These are phyloP conservation scores for Agriopis marginaria DNA, from an alignment of 2,888 invertebrate genomes.

Conservation along the genomic window DNA sequence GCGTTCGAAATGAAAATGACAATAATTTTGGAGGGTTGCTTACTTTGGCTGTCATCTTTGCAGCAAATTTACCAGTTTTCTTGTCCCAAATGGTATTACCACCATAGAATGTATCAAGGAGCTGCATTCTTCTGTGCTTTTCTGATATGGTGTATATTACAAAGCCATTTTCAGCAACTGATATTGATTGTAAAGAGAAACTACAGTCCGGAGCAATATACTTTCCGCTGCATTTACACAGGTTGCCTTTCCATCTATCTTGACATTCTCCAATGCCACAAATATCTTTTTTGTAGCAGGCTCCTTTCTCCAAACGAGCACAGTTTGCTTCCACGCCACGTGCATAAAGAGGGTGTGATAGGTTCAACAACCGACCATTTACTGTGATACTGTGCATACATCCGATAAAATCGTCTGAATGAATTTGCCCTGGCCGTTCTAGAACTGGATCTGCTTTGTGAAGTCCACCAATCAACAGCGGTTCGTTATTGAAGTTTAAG, in stretches of 20 bases:
- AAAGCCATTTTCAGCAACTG: constrained; percentile 91
- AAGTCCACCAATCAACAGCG: constrained; percentile 94
- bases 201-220: constrained; percentile 93
- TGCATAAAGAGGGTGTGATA: constrained; percentile 91
- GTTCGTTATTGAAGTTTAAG: constrained; percentile 96
- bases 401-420: constrained; percentile 96
- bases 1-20: constrained; percentile 93
- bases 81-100: constrained; percentile 90
- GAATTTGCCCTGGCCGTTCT: constrained; percentile 95
- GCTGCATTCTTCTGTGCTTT: constrained; percentile 94
- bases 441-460: constrained; percentile 94
- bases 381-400: constrained; percentile 96
- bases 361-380: constrained; percentile 93
- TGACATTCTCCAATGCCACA: constrained; percentile 90
- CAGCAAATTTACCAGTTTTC: constrained; percentile 59
- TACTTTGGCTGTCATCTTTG: constrained; percentile 67
- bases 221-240: constrained; percentile 90
- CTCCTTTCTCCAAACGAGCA: constrained; percentile 88
- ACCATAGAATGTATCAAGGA: constrained; percentile 92
- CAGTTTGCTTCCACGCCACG: constrained; percentile 92
- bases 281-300: constrained; percentile 87
- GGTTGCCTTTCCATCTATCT: constrained; percentile 93
- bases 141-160: constrained; percentile 93
- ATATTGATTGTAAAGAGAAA: constrained; percentile 92
- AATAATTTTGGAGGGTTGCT: constrained; percentile 89